Evolutionary conservation across 2,888 invertebrate genomes (phyloP).

Genomic region (Hoplodrina blanda): DNA sequence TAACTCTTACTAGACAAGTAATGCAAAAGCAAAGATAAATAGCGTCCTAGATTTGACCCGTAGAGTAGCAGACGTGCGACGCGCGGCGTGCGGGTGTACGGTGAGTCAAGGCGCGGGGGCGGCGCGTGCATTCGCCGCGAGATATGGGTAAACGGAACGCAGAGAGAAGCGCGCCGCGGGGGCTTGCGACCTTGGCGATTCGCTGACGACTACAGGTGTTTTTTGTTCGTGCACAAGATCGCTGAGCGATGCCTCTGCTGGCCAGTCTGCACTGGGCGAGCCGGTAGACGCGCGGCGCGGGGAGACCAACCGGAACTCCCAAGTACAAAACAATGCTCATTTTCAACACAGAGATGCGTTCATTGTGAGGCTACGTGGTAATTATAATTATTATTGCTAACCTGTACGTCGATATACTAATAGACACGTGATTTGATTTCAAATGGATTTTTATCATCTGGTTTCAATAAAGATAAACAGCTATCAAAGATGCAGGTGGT

Average conservation of each 20-base stretch:
- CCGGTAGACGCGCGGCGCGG: constrained; percentile 69
- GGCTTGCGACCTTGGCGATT: constrained; percentile 89
- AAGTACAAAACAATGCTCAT: constrained; percentile 76
- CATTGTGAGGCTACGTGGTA: constrained; percentile 48
- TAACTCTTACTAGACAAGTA: constrained; percentile 36
- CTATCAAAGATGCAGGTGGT: constrained; percentile 27
- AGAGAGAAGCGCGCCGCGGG: constrained; percentile 83
- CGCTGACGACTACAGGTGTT: constrained; percentile 90
- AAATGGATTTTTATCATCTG: constrained; percentile 18
- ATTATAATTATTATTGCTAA: constrained; percentile 48
- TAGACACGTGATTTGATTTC: constrained; percentile 37
- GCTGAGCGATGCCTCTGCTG: constrained; percentile 77
- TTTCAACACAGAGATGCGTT: constrained; percentile 54
- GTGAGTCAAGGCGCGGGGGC: constrained; percentile 85
- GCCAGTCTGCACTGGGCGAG: constrained; percentile 70
- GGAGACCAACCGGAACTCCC: constrained; percentile 81
- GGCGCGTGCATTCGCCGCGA: constrained; percentile 87
- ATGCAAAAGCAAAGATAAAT: constrained; percentile 69
- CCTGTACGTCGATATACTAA: constrained; percentile 29
- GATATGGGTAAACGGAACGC: constrained; percentile 90
- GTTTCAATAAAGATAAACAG: constrained; percentile 16
- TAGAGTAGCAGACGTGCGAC: constrained; percentile 65
- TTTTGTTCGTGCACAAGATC: constrained; percentile 87
- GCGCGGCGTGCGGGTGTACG: constrained; percentile 72
- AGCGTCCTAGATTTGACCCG: constrained; percentile 81